These are phyloP conservation scores for Olivierus martensii DNA, from an alignment of 1,140 invertebrate genomes.

Conservation along the genomic window DNA sequence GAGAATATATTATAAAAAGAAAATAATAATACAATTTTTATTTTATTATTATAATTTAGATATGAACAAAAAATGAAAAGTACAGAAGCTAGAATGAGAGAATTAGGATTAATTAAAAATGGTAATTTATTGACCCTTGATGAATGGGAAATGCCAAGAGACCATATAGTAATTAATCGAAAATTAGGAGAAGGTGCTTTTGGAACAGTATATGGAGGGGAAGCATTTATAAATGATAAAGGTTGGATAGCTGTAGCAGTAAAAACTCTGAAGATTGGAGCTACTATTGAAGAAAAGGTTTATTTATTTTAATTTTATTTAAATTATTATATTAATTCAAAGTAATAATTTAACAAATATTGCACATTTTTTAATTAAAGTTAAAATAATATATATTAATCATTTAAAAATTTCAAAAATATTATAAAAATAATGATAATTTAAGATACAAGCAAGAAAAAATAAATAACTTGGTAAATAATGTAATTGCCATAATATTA, in stretches of 20 bases:
- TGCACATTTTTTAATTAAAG: too few relatives aligned
- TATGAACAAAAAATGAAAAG: conserved; percentile 14
- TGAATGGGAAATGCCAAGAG: conserved; percentile 71
- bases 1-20: too few relatives aligned
- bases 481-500: too few relatives aligned
- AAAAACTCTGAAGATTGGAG: conserved; percentile 73
- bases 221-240: conserved; percentile 47
- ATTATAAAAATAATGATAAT: too few relatives aligned
- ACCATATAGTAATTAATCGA: conserved; percentile 76
- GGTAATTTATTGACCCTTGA: conserved; percentile 39
- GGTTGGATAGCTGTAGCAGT: conserved; percentile 80
- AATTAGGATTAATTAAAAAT: conserved; percentile 11
- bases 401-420: too few relatives aligned
- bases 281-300: conserved; percentile 62
- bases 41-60: not conserved
- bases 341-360: too few relatives aligned
- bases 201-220: conserved; percentile 73
- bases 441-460: too few relatives aligned
- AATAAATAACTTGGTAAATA: too few relatives aligned
- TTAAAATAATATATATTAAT: too few relatives aligned
- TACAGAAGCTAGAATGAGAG: conserved; percentile 14
- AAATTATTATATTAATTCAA: too few relatives aligned
- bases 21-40: too few relatives aligned
- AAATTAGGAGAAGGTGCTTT: conserved; percentile 79
- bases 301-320: not conserved